Base-by-base conservation (phyloP, 2,888 invertebrate species). In the Augochlorella aurata region DNA sequence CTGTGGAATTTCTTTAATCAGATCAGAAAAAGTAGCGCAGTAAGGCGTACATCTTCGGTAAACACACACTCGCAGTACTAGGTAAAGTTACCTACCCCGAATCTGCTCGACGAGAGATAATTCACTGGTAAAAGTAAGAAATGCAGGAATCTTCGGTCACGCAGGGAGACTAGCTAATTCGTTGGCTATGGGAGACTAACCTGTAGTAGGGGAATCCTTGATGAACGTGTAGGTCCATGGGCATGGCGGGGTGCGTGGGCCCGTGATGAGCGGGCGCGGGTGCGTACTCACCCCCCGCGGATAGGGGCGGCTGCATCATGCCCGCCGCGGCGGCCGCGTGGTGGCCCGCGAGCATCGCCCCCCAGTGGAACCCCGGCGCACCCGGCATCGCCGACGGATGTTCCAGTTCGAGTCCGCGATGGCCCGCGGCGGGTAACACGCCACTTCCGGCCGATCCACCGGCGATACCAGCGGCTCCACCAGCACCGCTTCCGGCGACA, bases 151-250 rank as follows among this genome's bases (percentile, higher is more conserved):
- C 38, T 38, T 38, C 38, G 5, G 38, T 7, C 5, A 38, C 1
- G 3, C 38, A 5, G 38, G 0, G 38, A 38, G 7, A 38, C 38
- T 38, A n/a, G n/a, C n/a, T n/a, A 2, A 50, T 5, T 3, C 50
- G 18, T 0, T n/a, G 63, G 1, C 18, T 16, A 18, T 18, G 9
- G 21, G 2, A 21, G 10, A 82, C 87, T 44, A 52, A 87, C 87
- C 87, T 87, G 95, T 98, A 98, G 94, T 98, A 98, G 81, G 97
- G 97, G 94, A 98, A 98, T 90, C 97, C 97, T 94, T 98, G 98
- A 72, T 98, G 97, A 94, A 98, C 97, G 94, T 98, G 98, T 90
- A 98, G 95, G 94, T 98, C 98, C 97, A 98, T 98, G 74, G 98
- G 97, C 96, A 97, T 96, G 77, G 94, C 92, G 77, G 94, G 93